Conservation (phyloP, 1,140 invertebrate genomes). For the Delia radicum region DNA sequence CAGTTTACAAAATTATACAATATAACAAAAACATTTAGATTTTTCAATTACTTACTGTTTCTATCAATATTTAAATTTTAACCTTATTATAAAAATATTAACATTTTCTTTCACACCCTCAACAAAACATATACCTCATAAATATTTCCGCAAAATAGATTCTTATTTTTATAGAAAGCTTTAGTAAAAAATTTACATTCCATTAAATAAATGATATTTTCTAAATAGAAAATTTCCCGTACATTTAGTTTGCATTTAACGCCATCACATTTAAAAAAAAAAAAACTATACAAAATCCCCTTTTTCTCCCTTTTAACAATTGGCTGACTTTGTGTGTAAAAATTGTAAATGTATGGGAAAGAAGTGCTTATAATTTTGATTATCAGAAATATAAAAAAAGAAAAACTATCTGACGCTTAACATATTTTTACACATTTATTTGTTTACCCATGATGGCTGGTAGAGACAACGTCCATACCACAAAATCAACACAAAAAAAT, state of each 20-base stretch:
- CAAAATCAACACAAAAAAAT: no score
- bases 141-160: neutral
- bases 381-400: neutral
- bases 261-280: conserved; percentile 7
- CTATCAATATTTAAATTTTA: no score
- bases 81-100: no score
- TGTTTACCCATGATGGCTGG: neutral
- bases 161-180: neutral
- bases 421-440: conserved; percentile 9
- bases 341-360: no score
- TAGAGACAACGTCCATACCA: neutral
- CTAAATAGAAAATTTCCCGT: conserved; percentile 19
- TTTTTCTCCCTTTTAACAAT: neutral
- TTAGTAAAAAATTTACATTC: neutral
- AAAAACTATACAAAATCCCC: no score
- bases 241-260: conserved; percentile 11
- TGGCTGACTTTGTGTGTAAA: neutral
- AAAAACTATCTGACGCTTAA: neutral
- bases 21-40: no score
- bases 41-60: no score
- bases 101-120: no score
- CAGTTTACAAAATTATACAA: no score
- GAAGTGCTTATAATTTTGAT: conserved; percentile 8
- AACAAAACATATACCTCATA: neutral
- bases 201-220: conserved; percentile 23